These are phyloP conservation scores for Drosophila monieri DNA, from an alignment of 2,888 invertebrate genomes.

Conservation along the genomic window DNA sequence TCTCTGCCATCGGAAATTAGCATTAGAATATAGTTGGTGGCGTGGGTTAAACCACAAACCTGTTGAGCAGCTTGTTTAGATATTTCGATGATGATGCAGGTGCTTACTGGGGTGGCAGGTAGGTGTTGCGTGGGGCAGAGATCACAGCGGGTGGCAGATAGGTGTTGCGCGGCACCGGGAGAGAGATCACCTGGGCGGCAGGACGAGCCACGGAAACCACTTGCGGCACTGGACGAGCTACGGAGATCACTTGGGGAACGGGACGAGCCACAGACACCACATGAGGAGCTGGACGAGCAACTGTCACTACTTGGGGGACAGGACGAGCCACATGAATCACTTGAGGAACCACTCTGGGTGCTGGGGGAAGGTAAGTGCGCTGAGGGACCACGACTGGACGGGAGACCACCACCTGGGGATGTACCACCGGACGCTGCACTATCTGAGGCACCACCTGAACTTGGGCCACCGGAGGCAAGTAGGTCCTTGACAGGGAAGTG, in stretches of 20 bases:
- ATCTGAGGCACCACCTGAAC: slow-evolving; percentile 14
- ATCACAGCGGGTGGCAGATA: slow-evolving; percentile 30
- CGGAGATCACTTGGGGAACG: slow-evolving; percentile 10
- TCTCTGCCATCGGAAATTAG: slow-evolving; percentile 51
- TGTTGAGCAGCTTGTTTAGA: slow-evolving; percentile 24
- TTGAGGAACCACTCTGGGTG: slow-evolving; percentile 23
- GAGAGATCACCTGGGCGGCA: slow-evolving; percentile 1
- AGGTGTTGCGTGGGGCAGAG: background rate
- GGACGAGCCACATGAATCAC: slow-evolving; percentile 19
- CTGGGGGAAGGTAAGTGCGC: slow-evolving; percentile 47
- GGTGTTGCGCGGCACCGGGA: slow-evolving; percentile 29
- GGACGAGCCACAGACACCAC: slow-evolving; percentile 19
- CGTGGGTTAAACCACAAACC: slow-evolving; percentile 58
- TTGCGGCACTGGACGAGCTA: slow-evolving; percentile 7
- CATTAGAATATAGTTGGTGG: slow-evolving; percentile 62
- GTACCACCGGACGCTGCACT: slow-evolving; percentile 6
- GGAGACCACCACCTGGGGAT: background rate
- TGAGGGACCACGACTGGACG: slow-evolving; percentile 26
- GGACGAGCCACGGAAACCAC: slow-evolving; percentile 1
- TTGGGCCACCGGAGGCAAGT: slow-evolving; percentile 43
- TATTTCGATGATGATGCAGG: slow-evolving; percentile 22
- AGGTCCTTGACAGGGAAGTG: slow-evolving; percentile 14
- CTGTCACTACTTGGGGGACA: slow-evolving; percentile 2
- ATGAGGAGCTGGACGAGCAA: slow-evolving; percentile 2
- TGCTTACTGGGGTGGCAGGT: slow-evolving; percentile 43